Evolutionary conservation across 2,797 vertebrate genomes (phyloP), one percentile per base, ranked within the genome.

Genomic region (Mionectes olivaceus): DNA sequence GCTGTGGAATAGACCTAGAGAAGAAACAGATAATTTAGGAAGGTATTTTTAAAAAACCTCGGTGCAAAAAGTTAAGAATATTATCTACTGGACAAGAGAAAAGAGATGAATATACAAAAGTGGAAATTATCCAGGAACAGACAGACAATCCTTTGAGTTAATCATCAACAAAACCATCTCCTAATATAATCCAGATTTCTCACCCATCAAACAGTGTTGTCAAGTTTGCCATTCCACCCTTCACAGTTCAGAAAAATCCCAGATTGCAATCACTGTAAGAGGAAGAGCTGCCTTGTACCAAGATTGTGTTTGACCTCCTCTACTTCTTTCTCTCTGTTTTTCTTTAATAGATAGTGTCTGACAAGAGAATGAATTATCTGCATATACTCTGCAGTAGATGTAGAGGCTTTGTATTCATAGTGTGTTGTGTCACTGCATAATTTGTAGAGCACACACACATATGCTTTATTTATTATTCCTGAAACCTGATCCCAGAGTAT

Each of bases 121-220:
- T 69, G 27, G 27, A 85, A 86, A 52, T 56, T 9, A 5, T 76
- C 47, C 53, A 83, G 39, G 25, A 93, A 28, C 10, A 83, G 35
- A 37, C 41, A 80, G 50, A 50, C 21, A 93, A 27, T 69, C 30
- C 24, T 82, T 59, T 39, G 28, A 64, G 44, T 90, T 88, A 82
- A 68, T 85, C 0, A 83, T 85, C 61, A 73, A 70, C 33, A 77
- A 90, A 91, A 79, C 55, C 1, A 55, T 87, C 77, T 60, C 57
- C 33, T 87, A 84, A 84, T 68, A 74, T 24, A 70, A 95, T 60
- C 33, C 67, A 93, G 41, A 71, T 84, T 93, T 94, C 49, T 92
- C 50, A 83, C 32, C 32, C 44, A 55, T 81, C 39, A 41, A 76
- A 52, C 21, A 46, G 10, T 65, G 59, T 41, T 89, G 61, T 47